phyloP scores from a whole-genome alignment of 2,888 invertebrate species.

The Melikaiella ostensackeni region DNA sequence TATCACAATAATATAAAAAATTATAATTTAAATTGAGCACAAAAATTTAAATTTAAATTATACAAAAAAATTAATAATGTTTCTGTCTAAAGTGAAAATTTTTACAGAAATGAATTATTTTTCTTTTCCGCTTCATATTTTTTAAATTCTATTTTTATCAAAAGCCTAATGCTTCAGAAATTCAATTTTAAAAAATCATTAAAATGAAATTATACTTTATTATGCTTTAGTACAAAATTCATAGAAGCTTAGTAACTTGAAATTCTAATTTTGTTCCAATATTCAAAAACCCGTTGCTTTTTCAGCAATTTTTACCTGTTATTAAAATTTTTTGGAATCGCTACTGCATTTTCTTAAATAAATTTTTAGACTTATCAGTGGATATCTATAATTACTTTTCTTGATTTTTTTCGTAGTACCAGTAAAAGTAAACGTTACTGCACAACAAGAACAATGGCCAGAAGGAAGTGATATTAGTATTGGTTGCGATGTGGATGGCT shows the following conservation, averaged over 20 bases:
- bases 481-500: conserved; percentile 87
- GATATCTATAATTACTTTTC: conserved; percentile 42
- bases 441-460: conserved; percentile 80
- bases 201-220: too few species aligned
- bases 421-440: conserved; percentile 82
- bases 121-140: too few species aligned
- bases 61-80: too few species aligned
- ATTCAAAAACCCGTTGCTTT: neutral
- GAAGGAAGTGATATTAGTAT: conserved; percentile 85
- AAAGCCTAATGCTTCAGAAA: too few species aligned
- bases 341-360: neutral
- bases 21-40: conserved; percentile 1
- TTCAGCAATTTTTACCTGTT: neutral
- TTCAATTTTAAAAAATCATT: too few species aligned
- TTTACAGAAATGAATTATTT: too few species aligned
- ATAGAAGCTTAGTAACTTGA: neutral
- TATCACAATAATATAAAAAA: neutral
- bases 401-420: conserved; percentile 78
- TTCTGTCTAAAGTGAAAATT: too few species aligned
- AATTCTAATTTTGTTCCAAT: neutral
- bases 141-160: too few species aligned
- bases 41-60: too few species aligned
- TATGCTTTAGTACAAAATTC: too few species aligned
- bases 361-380: neutral
- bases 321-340: neutral